phyloP scores from a whole-genome alignment of 2,797 vertebrate species.

The Clarias fuscus region DNA sequence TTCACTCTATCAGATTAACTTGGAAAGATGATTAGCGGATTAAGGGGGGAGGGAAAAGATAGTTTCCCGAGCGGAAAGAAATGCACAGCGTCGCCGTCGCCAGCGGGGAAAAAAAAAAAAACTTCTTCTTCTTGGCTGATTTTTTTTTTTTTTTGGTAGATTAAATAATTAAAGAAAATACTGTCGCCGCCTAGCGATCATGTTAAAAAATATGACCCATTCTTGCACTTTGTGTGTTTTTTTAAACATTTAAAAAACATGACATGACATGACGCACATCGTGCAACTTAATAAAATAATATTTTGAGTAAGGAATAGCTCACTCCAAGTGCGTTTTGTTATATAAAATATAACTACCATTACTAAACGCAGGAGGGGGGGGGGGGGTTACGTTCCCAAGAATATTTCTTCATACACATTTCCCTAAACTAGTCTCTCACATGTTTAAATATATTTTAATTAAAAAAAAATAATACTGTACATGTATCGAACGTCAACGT shows the following conservation, averaged over 20 bases:
- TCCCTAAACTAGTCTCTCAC: no score
- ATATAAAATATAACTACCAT: no score
- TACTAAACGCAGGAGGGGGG: no score
- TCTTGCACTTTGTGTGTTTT: neutral
- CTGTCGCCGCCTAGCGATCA: neutral
- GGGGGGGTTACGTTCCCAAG: no score
- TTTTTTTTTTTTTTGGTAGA: neutral
- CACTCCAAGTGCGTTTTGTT: no score
- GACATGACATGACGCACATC: no score
- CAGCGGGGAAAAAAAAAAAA: slow-evolving; percentile 14
- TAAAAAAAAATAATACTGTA: no score
- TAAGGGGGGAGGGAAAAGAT: neutral
- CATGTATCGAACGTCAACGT: no score
- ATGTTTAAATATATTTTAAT: no score
- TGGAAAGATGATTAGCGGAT: neutral
- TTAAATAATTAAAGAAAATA: neutral
- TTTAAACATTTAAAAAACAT: neutral
- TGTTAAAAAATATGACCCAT: neutral
- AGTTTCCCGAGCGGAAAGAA: neutral
- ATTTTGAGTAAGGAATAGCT: no score
- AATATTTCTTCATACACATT: no score
- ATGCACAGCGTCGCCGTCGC: neutral
- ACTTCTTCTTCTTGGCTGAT: neutral
- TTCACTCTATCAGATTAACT: neutral
- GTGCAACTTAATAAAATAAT: no score